Evolutionary conservation across 2,888 invertebrate genomes (phyloP).

Genomic region (Eubasilissa splendida): DNA sequence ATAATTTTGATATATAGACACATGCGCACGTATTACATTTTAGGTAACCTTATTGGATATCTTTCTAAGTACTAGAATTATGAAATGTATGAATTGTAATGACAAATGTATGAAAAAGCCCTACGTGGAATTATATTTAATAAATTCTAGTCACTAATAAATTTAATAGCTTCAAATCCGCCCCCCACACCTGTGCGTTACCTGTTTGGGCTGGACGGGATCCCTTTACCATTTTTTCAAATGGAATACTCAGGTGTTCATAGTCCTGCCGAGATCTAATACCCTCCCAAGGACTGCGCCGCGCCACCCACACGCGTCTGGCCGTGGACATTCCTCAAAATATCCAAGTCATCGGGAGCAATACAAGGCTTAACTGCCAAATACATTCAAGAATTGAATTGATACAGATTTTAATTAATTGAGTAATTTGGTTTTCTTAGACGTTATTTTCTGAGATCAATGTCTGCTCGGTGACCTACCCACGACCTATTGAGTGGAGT

Average conservation of each 20-base stretch:
- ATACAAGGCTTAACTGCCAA: neutral
- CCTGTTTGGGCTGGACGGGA: slow-evolving; percentile 10
- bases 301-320: slow-evolving; percentile 27
- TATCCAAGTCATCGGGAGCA: slow-evolving; percentile 19
- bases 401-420: neutral
- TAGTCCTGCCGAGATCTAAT: slow-evolving; percentile 1
- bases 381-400: neutral
- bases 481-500: too few species aligned
- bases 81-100: too few species aligned
- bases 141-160: too few species aligned
- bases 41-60: too few species aligned
- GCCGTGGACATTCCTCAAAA: slow-evolving; percentile 28
- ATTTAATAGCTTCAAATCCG: neutral
- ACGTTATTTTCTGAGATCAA: neutral
- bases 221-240: slow-evolving; percentile 13
- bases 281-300: neutral
- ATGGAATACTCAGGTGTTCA: slow-evolving; percentile 47
- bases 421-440: neutral
- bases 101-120: too few species aligned
- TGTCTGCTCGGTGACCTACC: too few species aligned
- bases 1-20: too few species aligned
- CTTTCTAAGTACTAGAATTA: too few species aligned
- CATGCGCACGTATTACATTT: too few species aligned
- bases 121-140: too few species aligned
- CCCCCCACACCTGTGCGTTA: slow-evolving; percentile 19